phyloP scores from a whole-genome alignment of 2,797 vertebrate species.

The Anomalospiza imberbis region DNA sequence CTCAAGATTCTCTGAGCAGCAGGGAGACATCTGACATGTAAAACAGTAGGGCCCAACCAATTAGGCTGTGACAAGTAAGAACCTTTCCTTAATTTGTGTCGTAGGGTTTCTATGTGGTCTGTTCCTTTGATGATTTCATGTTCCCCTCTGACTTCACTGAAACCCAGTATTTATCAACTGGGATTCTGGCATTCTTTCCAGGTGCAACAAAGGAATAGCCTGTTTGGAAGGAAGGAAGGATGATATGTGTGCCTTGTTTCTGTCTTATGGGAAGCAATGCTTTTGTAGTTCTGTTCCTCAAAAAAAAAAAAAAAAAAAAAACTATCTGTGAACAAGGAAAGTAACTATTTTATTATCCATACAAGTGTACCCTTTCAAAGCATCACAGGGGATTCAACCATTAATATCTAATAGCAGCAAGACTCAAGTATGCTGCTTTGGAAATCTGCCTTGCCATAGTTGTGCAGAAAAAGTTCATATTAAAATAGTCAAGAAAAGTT shows the following conservation, averaged over 20 bases:
- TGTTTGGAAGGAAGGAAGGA: background rate
- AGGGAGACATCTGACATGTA: background rate
- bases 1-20: background rate
- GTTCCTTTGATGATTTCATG: background rate
- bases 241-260: background rate
- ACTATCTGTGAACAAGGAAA: slow-evolving; percentile 10
- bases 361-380: background rate
- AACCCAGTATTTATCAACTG: background rate
- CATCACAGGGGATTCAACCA: background rate
- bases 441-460: background rate
- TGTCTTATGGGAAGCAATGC: background rate
- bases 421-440: background rate
- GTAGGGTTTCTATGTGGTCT: background rate
- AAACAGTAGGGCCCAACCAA: slow-evolving; percentile 2
- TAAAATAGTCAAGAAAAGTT: background rate
- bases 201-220: background rate
- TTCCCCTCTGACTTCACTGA: background rate
- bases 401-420: background rate
- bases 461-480: background rate
- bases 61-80: background rate
- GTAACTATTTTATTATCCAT: background rate
- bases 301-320: background rate
- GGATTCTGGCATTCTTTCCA: background rate
- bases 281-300: background rate
- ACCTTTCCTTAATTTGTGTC: background rate